Base-by-base conservation (phyloP, 2,797 vertebrate genomes). In the Oreochromis grahami region DNA sequence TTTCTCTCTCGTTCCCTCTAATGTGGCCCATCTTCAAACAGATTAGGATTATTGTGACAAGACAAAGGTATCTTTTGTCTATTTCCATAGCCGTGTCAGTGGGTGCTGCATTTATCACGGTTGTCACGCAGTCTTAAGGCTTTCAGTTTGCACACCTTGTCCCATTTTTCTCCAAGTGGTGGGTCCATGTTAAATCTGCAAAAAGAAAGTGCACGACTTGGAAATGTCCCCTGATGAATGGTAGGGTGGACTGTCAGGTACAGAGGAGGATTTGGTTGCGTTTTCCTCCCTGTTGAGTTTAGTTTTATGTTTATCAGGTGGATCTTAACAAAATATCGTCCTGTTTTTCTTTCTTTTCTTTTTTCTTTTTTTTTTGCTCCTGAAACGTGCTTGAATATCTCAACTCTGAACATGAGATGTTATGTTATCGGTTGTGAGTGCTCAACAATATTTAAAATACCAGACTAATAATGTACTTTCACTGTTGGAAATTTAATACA, bases 11-110 rank as follows among this genome's bases (percentile, higher is more conserved):
- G 12, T 45, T 87, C 81, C 74, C 86, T 89, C 87, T 90, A 91
- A 91, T 85, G 86, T 89, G 82, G 86, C 80, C 83, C 83, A 83
- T 96, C 94, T 90, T 84, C 90, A 95, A 94, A 89, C 91, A 94
- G 95, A 96, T 95, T 94, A 92, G 91, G 93, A 96, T 96, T 82
- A 24, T 95, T 95, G 91, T 95, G 94, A 96, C 93, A 96, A 96
- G 96, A 96, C 94, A 93, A 91, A 96, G 94, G 87, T 93, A 82
- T 87, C 85, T 95, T 95, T 95, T 95, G 94, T 95, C 85, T 95
- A 88, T 87, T 89, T 89, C 86, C 84, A 60, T 85, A 83, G 90
- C 80, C 41, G 58, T 93, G 95, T 96, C 95, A 94, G 90, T n/a
- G 88, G 83, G 85, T 79, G 86, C 90, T 85, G 89, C 92, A 95